A percentile compares a stretch with the other conserved stretches of the same genome.
Evolutionary conservation across 2,888 invertebrate genomes (phyloP).

Genomic region (Clostera curtula): DNA sequence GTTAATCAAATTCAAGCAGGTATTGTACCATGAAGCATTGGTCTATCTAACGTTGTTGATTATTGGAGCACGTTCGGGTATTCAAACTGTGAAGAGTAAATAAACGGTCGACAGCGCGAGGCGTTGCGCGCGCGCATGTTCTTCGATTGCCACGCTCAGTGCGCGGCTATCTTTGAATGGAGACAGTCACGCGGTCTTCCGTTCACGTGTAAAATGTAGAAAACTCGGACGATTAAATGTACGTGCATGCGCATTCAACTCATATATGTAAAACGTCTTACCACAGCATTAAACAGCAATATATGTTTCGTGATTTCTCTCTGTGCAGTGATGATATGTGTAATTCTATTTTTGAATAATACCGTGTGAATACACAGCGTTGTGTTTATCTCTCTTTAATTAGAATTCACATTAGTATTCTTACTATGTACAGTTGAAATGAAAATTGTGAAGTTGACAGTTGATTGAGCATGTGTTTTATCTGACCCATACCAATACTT

Average conservation of each 20-base stretch:
- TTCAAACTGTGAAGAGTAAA: conserved; percentile 67
- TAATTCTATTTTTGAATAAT: conserved; percentile 55
- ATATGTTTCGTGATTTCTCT: too few species aligned
- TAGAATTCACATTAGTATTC: conserved; percentile 19
- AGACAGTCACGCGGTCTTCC: conserved; percentile 53
- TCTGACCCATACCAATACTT: too few species aligned
- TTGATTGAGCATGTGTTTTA: not conserved
- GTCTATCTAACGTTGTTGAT: conserved; percentile 51
- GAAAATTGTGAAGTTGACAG: conserved; percentile 6
- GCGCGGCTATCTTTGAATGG: conserved; percentile 57
- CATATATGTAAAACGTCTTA: too few species aligned
- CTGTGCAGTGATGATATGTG: too few species aligned
- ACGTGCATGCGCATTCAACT: conserved; percentile 27
- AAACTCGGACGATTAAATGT: conserved; percentile 32
- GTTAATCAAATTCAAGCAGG: conserved; percentile 22
- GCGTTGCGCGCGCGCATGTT: conserved; percentile 52
- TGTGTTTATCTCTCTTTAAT: conserved; percentile 32
- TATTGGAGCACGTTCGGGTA: conserved; percentile 63
- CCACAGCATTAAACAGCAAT: too few species aligned
- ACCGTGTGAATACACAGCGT: conserved; percentile 52
- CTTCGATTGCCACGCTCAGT: conserved; percentile 43
- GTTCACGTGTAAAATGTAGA: conserved; percentile 27
- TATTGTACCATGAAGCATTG: conserved; percentile 29
- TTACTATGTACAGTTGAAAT: conserved; percentile 4
- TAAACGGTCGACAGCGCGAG: conserved; percentile 58